Evolutionary conservation across 2,113 vertebrate genomes (phyloP).

Genomic region (Poeciliopsis retropinna): DNA sequence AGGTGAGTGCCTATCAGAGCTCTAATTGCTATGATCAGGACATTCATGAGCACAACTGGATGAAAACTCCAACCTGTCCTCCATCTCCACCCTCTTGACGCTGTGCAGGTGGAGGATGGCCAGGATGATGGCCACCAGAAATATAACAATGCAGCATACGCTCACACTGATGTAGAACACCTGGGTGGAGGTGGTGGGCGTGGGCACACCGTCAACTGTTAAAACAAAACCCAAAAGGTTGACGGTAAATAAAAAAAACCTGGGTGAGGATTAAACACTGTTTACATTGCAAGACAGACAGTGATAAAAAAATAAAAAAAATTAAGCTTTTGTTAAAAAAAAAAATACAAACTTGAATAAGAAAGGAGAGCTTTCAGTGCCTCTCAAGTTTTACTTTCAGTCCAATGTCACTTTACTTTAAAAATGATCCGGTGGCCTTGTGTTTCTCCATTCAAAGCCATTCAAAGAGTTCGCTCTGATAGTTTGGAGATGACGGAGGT

Average conservation of each 20-base stretch:
- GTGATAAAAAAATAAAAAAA: not conserved
- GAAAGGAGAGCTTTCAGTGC: slow-evolving; percentile 8
- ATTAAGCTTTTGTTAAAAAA: not conserved
- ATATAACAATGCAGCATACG: slow-evolving; percentile 98
- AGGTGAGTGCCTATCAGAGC: not conserved
- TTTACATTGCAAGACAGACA: not conserved
- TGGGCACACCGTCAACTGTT: slow-evolving; percentile 85
- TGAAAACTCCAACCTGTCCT: slow-evolving; percentile 87
- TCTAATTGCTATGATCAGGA: not conserved
- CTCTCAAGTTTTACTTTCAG: slow-evolving; percentile 16
- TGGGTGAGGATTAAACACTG: not conserved
- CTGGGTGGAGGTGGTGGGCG: slow-evolving; percentile 94
- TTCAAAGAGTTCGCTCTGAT: slow-evolving; percentile 6
- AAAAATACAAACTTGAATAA: slow-evolving; percentile 3
- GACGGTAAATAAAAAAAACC: not conserved
- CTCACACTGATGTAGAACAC: slow-evolving; percentile 99
- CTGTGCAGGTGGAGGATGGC: slow-evolving; percentile 98
- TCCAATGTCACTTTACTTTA: slow-evolving; percentile 49
- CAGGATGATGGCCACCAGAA: slow-evolving; percentile 96
- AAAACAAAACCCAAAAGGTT: slow-evolving; percentile 41
- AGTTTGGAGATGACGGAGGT: slow-evolving; percentile 8
- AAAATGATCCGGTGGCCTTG: slow-evolving; percentile 53
- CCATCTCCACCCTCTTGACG: slow-evolving; percentile 97
- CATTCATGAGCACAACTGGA: not conserved
- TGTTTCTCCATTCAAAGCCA: slow-evolving; percentile 35